Base-by-base conservation (phyloP, 2,113 vertebrate species). In the Gymnarchus niloticus region DNA sequence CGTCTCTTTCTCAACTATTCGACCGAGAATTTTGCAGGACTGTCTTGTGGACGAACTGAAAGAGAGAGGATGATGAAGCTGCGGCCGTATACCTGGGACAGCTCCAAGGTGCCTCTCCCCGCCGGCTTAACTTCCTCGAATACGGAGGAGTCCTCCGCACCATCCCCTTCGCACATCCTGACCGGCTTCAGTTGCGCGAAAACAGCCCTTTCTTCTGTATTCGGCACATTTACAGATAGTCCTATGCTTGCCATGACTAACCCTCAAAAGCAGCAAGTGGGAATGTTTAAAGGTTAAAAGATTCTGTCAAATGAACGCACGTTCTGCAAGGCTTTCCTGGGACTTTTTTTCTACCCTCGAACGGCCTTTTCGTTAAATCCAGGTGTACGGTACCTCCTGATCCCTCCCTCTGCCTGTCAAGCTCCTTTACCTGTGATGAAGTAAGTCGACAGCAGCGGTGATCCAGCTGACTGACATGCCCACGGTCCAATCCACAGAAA, bases 61-160 rank as follows among this genome's bases (percentile, higher is more conserved):
- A 56, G 8, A 78, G 33, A 76, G 12, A 85, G 33, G 61, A 56
- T 44, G 49, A 28, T 56, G 73, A 6, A 83, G n/a, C 6, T 2
- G 1, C 1, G 1, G 19, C 28, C 91, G 90, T 90, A n/a, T n/a
- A 95, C 93, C 94, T 94, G 93, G 0, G 89, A 86, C 90, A 93
- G 87, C 21, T 93, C 92, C 8, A 89, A 89, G 0, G 87, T 52
- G 77, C 91, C 80, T 87, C 95, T 94, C 84, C 93, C 86, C 33
- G 88, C 90, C 61, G 94, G 91, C 88, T 98, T 97, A 91, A 96
- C 95, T 93, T 98, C 96, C 91, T 97, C 96, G 37, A 97, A 97
- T 89, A 98, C 97, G 0, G 95, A 92, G 76, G 90, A 12, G 83
- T 98, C 97, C 88, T 97, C 97, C 0, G 80, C 81, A 56, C 52